Percentiles rank a stretch among this genome's conserved stretches.
These are phyloP conservation scores for Danio choprae DNA, from an alignment of 2,797 vertebrate species.

Conservation along the genomic window DNA sequence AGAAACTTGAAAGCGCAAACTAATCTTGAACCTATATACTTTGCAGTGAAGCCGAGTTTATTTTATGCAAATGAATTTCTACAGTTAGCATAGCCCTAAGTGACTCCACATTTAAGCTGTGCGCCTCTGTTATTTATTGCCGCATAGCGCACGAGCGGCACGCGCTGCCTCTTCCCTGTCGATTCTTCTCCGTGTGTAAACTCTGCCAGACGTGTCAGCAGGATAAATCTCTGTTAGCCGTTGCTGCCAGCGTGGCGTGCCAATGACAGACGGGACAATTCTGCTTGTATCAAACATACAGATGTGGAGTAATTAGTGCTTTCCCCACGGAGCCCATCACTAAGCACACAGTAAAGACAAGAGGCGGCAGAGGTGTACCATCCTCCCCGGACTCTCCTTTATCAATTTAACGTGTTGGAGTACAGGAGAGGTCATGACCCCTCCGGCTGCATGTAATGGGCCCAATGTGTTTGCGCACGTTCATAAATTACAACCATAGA, in stretches of 20 bases:
- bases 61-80: conserved; percentile 4
- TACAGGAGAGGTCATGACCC: conserved; percentile 97
- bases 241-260: conserved; percentile 92
- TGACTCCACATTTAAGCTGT: conserved; percentile 42
- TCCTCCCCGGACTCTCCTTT: conserved; percentile 94
- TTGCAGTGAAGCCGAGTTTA: neutral
- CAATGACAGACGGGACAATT: conserved; percentile 99
- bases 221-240: conserved; percentile 94
- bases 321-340: conserved; percentile 98
- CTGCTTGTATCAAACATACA: conserved; percentile 99
- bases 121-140: conserved; percentile 57
- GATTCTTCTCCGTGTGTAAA: conserved; percentile 90
- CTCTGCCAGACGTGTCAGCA: conserved; percentile 90
- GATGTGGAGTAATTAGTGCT: conserved; percentile 99
- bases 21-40: neutral
- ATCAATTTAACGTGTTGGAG: conserved; percentile 97
- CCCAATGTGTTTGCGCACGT: conserved; percentile 70
- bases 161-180: conserved; percentile 84
- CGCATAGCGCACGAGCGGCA: conserved; percentile 44
- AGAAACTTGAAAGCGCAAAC: neutral
- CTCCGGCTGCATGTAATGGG: conserved; percentile 94
- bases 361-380: conserved; percentile 84
- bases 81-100: conserved; percentile 37
- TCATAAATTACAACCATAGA: conserved; percentile 61
- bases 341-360: conserved; percentile 92